A percentile compares a stretch with the other conserved stretches of the same genome.
phyloP scores from a whole-genome alignment of 92 coral and sea anemone genomes.

The Montipora capitata region DNA sequence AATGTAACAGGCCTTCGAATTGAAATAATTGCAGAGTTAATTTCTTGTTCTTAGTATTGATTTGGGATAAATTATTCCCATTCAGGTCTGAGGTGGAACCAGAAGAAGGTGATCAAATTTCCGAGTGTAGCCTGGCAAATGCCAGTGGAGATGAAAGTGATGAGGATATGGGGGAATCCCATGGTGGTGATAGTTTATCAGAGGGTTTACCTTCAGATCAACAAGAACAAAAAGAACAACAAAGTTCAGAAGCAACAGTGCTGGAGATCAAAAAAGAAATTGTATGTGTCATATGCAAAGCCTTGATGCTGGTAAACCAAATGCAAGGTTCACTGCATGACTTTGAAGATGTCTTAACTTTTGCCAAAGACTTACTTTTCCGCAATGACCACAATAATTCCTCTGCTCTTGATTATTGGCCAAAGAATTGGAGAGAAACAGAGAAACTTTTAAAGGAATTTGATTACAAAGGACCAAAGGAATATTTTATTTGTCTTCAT shows the following conservation, averaged over 20 bases:
- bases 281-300: background rate
- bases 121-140: background rate
- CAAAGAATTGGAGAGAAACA: slow-evolving; percentile 57
- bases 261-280: background rate
- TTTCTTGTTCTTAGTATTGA: too few relatives aligned
- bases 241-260: background rate
- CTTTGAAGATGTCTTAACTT: slow-evolving; percentile 15
- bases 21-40: too few relatives aligned
- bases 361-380: slow-evolving; percentile 13
- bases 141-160: background rate
- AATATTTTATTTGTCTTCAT: slow-evolving; percentile 59
- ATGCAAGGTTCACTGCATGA: slow-evolving; percentile 20
- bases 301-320: background rate
- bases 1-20: too few relatives aligned
- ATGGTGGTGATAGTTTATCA: background rate
- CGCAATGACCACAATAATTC: background rate
- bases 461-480: slow-evolving; percentile 59
- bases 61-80: too few relatives aligned
- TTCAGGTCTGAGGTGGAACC: too few relatives aligned
- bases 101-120: background rate
- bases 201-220: background rate
- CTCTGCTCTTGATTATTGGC: slow-evolving; percentile 3
- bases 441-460: slow-evolving; percentile 29
- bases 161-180: background rate
- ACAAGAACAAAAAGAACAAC: background rate